phyloP scores from a whole-genome alignment of 2,113 vertebrate species.

The Gavia stellata region DNA sequence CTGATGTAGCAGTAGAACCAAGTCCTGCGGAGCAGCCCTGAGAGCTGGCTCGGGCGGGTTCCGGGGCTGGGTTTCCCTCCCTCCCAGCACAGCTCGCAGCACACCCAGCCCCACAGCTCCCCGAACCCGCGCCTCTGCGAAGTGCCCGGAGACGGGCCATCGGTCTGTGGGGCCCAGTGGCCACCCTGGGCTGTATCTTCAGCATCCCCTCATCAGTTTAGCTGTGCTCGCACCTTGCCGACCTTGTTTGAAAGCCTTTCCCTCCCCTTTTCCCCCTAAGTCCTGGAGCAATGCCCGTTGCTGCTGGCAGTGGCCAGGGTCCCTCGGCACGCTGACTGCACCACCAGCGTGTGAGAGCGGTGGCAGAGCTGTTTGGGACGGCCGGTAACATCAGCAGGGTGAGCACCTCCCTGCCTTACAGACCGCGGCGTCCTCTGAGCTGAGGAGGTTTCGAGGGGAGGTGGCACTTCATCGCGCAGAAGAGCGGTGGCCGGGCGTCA shows the following conservation, averaged over 20 bases:
- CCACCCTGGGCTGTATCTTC: accelerated
- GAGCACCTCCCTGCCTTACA: not conserved
- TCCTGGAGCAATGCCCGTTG: not conserved
- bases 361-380: not conserved
- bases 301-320: not conserved
- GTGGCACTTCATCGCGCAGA: not conserved
- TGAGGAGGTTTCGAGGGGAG: not conserved
- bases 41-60: not conserved
- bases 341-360: accelerated
- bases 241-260: not conserved
- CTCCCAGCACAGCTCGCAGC: not conserved
- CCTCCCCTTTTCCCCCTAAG: accelerated
- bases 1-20: not conserved
- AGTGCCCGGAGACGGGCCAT: not conserved
- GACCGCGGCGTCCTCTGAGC: too few relatives aligned
- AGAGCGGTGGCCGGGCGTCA: accelerated
- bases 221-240: accelerated
- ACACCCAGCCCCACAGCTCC: accelerated
- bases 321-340: accelerated
- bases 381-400: accelerated
- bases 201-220: not conserved
- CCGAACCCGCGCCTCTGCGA: not conserved
- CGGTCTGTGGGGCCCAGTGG: not conserved
- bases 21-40: accelerated
- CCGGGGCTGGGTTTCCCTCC: not conserved